phyloP scores from a whole-genome alignment of 2,888 invertebrate species.

The Amaurobius ferox region DNA sequence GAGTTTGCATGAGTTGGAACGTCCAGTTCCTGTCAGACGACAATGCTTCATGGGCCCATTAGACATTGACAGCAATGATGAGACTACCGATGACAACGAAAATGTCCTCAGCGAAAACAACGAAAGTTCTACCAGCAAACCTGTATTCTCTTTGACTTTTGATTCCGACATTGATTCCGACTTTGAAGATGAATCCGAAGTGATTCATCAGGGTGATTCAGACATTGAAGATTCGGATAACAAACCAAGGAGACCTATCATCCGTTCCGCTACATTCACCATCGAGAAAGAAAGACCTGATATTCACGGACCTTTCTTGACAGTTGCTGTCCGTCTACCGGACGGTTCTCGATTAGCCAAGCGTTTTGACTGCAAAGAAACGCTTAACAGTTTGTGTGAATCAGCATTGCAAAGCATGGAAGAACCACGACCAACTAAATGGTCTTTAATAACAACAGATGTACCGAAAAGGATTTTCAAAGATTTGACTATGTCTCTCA shows the following conservation, averaged over 20 bases:
- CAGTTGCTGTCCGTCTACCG: conserved; percentile 55
- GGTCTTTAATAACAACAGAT: conserved; percentile 52
- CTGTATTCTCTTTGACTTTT: conserved; percentile 39
- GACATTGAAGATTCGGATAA: conserved; percentile 22
- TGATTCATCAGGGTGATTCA: not conserved
- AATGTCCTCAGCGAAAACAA: not conserved
- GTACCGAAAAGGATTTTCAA: conserved; percentile 60
- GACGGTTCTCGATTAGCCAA: conserved; percentile 44
- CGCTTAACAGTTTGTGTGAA: conserved; percentile 36
- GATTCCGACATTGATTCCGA: conserved; percentile 61
- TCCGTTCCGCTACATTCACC: conserved; percentile 63
- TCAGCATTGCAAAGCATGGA: conserved; percentile 29
- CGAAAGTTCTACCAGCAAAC: not conserved
- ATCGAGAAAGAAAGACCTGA: conserved; percentile 55
- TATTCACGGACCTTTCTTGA: conserved; percentile 33
- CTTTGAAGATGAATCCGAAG: conserved; percentile 58
- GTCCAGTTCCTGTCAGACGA: conserved; percentile 32
- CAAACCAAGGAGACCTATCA: conserved; percentile 41
- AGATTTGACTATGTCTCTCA: conserved; percentile 49
- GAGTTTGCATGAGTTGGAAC: not conserved
- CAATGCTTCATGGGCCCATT: conserved; percentile 50
- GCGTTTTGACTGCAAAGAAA: conserved; percentile 48
- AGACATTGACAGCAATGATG: conserved; percentile 34
- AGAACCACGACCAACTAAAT: not conserved
- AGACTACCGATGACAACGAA: conserved; percentile 19